Base-by-base conservation (phyloP, 1,140 invertebrate species). In the Melitaea cinxia region DNA sequence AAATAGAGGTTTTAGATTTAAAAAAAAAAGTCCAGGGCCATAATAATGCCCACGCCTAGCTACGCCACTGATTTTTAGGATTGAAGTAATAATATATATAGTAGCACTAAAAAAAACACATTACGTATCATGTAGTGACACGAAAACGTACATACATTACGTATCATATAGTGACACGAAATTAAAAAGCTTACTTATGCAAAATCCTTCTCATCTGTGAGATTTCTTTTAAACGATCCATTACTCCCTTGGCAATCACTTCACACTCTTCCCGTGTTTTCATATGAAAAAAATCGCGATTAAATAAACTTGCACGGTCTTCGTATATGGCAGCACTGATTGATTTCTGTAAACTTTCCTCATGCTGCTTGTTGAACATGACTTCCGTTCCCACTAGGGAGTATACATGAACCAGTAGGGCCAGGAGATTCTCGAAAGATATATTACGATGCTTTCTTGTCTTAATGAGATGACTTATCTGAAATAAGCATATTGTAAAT, bases 401-500 rank as follows among this genome's bases (percentile, higher is more conserved):
- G 70, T 94, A 95, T n/a, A 94, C 80, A 73, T 94, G 91, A 15
- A 94, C 91, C 5, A 94, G 76, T 9, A 95, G 77, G 4, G 92
- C 90, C 3, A 95, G 76, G 2, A 95, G 83, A 75, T 93, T 93
- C 63, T 94, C 93, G 52, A 94, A 82, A 0, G 92, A 82, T 0
- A 95, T 72, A 42, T 91, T 91, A 57, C 91, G 86, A 0, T 92
- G 91, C 67, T 89, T 84, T 30, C 94, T 88, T 6, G 89, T 92
- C 77, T 92, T 93, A 65, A 94, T 92, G 21, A 94, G 83, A 56
- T 92, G 92, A 53, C 92, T 91, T 7, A 94, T 88, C 93, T 94
- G 77, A 61, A 92, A 86, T 35, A 17, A 33, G 9, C 2, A 2
- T 1, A 42, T 42, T 19, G 9, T 42, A 39, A 39, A 14, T 35